Evolutionary conservation across 2,113 vertebrate genomes (phyloP).

Genomic region (Kryptolebias marmoratus): DNA sequence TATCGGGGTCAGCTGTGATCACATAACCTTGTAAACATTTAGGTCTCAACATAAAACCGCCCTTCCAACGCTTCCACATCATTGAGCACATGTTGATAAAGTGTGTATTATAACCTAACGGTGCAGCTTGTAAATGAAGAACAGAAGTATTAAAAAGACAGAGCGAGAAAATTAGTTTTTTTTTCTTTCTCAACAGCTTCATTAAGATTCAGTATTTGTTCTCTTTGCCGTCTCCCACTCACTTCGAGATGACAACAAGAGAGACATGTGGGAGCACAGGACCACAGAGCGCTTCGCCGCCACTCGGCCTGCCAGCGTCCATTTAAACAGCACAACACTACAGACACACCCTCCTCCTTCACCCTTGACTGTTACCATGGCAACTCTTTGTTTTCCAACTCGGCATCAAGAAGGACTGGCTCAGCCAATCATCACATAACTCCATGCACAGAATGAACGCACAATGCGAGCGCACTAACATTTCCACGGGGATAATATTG

Average conservation of each 20-base stretch:
- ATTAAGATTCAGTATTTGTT: constrained; percentile 79
- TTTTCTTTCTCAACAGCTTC: constrained; percentile 66
- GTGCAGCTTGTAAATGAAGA: constrained; percentile 51
- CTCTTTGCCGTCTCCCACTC: constrained; percentile 69
- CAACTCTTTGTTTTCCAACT: constrained; percentile 66
- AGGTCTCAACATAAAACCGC: constrained; percentile 24
- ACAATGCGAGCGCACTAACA: constrained; percentile 25
- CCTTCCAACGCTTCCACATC: constrained; percentile 21
- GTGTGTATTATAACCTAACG: constrained; percentile 28
- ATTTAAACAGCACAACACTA: constrained; percentile 50
- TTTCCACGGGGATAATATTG: neutral
- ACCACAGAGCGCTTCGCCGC: constrained; percentile 47
- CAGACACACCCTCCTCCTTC: constrained; percentile 70
- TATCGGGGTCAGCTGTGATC: constrained; percentile 39
- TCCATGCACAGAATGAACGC: constrained; percentile 35
- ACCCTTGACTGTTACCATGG: constrained; percentile 71
- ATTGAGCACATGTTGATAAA: constrained; percentile 45
- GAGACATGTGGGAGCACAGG: constrained; percentile 54
- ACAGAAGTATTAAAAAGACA: constrained; percentile 45
- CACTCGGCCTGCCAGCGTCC: constrained; percentile 61
- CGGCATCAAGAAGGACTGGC: constrained; percentile 43
- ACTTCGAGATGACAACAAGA: constrained; percentile 64
- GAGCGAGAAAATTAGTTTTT: constrained; percentile 62
- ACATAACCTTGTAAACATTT: constrained; percentile 41
- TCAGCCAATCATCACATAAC: constrained; percentile 48